phyloP scores from a whole-genome alignment of 2,797 vertebrate species.

The Silurus aristotelis region DNA sequence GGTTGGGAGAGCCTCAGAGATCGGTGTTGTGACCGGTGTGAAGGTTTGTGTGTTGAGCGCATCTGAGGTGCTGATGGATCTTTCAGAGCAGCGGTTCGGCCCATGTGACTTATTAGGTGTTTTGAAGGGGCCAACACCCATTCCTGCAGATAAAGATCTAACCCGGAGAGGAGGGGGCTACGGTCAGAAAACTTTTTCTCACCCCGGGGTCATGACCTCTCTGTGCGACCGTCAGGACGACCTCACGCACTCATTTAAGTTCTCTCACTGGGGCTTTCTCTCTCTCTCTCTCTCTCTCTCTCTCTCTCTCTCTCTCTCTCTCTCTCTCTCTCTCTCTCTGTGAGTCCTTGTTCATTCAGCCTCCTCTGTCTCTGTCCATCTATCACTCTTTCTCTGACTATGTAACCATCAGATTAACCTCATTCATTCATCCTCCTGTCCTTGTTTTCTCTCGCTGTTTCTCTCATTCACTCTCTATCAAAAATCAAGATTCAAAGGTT shows the following conservation, averaged over 20 bases:
- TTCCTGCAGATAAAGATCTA: constrained; percentile 51
- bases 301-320: background rate
- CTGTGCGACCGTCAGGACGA: constrained; percentile 43
- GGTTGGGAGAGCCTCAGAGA: too few relatives aligned
- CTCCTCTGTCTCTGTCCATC: background rate
- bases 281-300: background rate
- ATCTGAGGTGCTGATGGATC: constrained; percentile 16
- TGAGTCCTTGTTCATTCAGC: background rate
- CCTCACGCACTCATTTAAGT: background rate
- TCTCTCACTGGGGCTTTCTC: too few relatives aligned
- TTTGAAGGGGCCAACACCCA: constrained; percentile 45
- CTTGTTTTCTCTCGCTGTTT: background rate
- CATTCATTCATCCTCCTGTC: background rate
- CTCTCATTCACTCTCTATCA: constrained; percentile 20
- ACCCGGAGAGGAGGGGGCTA: constrained; percentile 57
- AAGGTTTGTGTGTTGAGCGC: background rate
- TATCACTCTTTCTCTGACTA: background rate
- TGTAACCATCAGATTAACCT: background rate
- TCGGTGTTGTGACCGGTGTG: too few relatives aligned
- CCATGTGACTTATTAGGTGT: constrained; percentile 49
- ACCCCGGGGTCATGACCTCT: constrained; percentile 40
- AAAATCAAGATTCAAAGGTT: too few relatives aligned
- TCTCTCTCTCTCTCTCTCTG: background rate
- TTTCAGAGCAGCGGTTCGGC: constrained; percentile 18
- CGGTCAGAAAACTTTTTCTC: constrained; percentile 54